Percentiles rank a stretch among this genome's conserved stretches.
These are phyloP conservation scores for Acestrorhynchus altus DNA, from an alignment of 2,797 vertebrate species.

Conservation along the genomic window DNA sequence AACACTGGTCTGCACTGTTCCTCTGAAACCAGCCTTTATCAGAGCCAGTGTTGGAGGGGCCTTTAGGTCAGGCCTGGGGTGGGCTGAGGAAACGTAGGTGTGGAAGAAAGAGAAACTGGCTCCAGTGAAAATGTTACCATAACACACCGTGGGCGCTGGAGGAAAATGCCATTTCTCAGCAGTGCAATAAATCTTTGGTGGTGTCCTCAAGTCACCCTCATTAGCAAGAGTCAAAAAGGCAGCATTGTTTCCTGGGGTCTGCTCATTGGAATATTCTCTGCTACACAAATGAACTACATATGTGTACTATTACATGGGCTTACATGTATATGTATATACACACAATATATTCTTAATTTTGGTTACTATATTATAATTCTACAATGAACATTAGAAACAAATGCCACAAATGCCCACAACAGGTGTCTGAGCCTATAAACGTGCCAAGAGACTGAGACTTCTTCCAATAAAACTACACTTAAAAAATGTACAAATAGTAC, in stretches of 20 bases:
- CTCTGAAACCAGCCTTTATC: conserved; percentile 54
- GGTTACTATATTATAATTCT: no score
- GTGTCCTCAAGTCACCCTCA: conserved; percentile 51
- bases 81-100: conserved; percentile 70
- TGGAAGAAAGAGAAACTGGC: conserved; percentile 67
- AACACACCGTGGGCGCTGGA: conserved; percentile 66
- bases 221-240: conserved; percentile 40
- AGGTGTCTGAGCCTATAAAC: no score
- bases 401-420: no score
- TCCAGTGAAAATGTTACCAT: conserved; percentile 65
- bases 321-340: no score
- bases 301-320: background rate
- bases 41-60: conserved; percentile 42
- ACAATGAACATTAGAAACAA: no score
- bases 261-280: conserved; percentile 27
- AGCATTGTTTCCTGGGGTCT: conserved; percentile 32
- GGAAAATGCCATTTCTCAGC: conserved; percentile 69
- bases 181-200: conserved; percentile 42
- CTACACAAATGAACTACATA: background rate
- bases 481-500: no score
- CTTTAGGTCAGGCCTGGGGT: conserved; percentile 71
- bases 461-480: no score
- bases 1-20: conserved; percentile 42
- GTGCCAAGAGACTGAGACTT: no score
- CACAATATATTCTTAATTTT: no score